Conservation (phyloP, 64 coral and sea anemone genomes). For the Montipora capricornis region DNA sequence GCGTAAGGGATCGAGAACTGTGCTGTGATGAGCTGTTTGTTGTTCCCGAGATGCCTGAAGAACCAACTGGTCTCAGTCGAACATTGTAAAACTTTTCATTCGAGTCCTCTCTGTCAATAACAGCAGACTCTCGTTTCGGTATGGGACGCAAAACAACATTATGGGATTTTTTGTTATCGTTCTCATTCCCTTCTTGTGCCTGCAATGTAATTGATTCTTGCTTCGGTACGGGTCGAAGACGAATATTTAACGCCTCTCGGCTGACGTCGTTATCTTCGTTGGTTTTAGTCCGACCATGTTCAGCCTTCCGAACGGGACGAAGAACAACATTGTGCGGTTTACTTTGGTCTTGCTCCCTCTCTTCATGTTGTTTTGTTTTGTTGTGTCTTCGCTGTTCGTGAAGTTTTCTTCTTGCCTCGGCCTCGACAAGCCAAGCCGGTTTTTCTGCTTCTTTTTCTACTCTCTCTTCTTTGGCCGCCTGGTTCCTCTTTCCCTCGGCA, state of each 20-base stretch:
- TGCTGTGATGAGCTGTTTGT: neutral
- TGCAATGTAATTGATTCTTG: neutral
- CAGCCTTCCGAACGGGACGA: slow-evolving; percentile 32
- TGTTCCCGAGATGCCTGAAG: neutral
- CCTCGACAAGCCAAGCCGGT: slow-evolving; percentile 74
- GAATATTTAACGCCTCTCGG: neutral
- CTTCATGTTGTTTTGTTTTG: slow-evolving; percentile 16
- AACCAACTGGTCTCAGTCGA: slow-evolving; percentile 33
- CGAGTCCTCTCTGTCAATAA: neutral
- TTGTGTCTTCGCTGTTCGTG: slow-evolving; percentile 51
- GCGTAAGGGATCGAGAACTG: neutral
- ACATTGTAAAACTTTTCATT: neutral
- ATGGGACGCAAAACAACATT: neutral
- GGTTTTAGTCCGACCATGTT: slow-evolving; percentile 38
- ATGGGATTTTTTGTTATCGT: neutral
- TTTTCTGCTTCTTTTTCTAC: slow-evolving; percentile 64
- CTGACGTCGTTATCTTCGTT: slow-evolving; percentile 31
- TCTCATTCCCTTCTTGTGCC: neutral
- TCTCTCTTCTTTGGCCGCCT: slow-evolving; percentile 60
- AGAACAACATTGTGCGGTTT: slow-evolving; percentile 14
- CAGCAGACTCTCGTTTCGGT: neutral
- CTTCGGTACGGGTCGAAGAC: slow-evolving; percentile 11
- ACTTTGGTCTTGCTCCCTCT: neutral
- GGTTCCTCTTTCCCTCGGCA: slow-evolving; percentile 57
- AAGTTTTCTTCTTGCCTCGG: slow-evolving; percentile 61